Conservation (phyloP, 2,888 invertebrate genomes). For the Lycaena phlaeas region DNA sequence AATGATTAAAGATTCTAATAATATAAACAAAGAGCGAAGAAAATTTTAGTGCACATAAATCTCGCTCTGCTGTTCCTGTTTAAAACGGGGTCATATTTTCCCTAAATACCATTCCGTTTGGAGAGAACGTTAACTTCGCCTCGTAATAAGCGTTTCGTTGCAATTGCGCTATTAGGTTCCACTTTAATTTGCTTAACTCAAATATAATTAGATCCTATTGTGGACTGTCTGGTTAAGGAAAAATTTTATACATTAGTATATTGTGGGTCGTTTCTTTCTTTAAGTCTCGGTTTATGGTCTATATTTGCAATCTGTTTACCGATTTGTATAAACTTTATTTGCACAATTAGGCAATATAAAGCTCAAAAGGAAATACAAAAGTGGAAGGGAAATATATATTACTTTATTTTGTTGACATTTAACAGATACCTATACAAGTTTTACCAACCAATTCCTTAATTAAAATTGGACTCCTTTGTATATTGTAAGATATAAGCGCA, state of each 20-base stretch:
- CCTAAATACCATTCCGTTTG: conserved; percentile 23
- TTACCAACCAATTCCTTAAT: too few species aligned
- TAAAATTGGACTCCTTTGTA: too few species aligned
- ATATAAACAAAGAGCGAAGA: not conserved
- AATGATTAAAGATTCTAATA: not conserved
- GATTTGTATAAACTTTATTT: too few species aligned
- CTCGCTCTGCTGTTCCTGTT: conserved; percentile 16
- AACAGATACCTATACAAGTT: too few species aligned
- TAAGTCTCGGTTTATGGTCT: too few species aligned
- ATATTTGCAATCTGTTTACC: too few species aligned
- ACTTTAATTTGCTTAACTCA: conserved; percentile 14
- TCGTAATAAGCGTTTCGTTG: conserved; percentile 19
- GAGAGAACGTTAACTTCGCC: conserved; percentile 22
- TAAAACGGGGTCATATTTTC: conserved; percentile 23
- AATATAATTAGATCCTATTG: not conserved
- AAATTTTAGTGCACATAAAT: conserved; percentile 16
- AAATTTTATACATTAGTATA: not conserved
- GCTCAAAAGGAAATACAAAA: too few species aligned
- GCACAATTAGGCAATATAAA: too few species aligned
- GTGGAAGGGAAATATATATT: too few species aligned
- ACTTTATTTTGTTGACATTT: too few species aligned
- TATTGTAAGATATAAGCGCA: too few species aligned
- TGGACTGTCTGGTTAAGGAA: not conserved
- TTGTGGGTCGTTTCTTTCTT: not conserved
- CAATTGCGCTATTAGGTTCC: conserved; percentile 14